phyloP scores from a whole-genome alignment of 1,140 invertebrate species.

The Drosophila mauritiana region DNA sequence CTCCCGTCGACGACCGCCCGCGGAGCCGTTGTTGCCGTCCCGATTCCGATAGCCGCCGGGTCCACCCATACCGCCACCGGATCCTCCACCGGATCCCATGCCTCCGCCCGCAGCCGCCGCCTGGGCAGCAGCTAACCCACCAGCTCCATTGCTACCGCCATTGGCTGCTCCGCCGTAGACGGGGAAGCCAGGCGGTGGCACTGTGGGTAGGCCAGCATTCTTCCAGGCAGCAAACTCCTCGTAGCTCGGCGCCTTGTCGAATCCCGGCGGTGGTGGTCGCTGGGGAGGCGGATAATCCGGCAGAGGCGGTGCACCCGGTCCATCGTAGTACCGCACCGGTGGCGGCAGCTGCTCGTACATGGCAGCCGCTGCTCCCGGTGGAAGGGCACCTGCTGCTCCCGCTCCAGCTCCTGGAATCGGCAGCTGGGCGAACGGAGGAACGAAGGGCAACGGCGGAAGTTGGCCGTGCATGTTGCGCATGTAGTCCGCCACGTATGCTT shows the following conservation, averaged over 20 bases:
- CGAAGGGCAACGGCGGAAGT: constrained; percentile 90
- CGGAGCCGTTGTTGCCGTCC: constrained; percentile 67
- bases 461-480: constrained; percentile 93
- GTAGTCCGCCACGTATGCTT: constrained; percentile 91
- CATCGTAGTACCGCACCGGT: constrained; percentile 91
- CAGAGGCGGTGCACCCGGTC: constrained; percentile 86
- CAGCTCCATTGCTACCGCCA: constrained; percentile 57
- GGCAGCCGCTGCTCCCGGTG: constrained; percentile 87
- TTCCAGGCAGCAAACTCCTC: constrained; percentile 95
- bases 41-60: constrained; percentile 62
- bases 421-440: constrained; percentile 87
- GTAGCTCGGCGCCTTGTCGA: constrained; percentile 90
- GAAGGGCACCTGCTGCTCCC: constrained; percentile 88
- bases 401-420: constrained; percentile 84
- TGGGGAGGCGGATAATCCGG: constrained; percentile 86
- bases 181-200: constrained; percentile 73
- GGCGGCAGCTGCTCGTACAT: constrained; percentile 86
- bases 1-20: constrained; percentile 69
- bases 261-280: constrained; percentile 85
- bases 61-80: constrained; percentile 26
- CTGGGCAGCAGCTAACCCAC: constrained; percentile 17
- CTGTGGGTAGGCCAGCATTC: constrained; percentile 86
- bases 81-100: constrained; percentile 31
- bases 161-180: constrained; percentile 55
- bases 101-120: constrained; percentile 19